Conservation (phyloP, 92 coral and sea anemone species). For the Desmophyllum pertusum region DNA sequence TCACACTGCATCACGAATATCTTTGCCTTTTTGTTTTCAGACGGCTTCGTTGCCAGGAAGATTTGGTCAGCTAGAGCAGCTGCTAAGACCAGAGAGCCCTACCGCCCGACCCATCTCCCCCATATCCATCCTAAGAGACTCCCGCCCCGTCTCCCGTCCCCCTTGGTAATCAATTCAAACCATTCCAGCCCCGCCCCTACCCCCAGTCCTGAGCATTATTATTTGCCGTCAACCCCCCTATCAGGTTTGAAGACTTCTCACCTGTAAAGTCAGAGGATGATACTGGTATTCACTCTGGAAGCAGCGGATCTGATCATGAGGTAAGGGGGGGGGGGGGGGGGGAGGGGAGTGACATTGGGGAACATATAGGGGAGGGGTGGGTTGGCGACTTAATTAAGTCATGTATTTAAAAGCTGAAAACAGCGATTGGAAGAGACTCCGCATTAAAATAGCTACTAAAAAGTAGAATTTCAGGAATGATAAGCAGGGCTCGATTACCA, state of each 20-base stretch:
- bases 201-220: conserved; percentile 73
- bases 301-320: conserved; percentile 79
- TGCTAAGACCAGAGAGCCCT: conserved; percentile 57
- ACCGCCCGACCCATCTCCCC: conserved; percentile 61
- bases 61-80: conserved; percentile 58
- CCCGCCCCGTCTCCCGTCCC: conserved; percentile 68
- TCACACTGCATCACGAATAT: too few relatives aligned
- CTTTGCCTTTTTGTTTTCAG: conserved; percentile 26
- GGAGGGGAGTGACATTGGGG: background rate
- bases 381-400: too few relatives aligned
- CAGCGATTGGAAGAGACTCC: too few relatives aligned
- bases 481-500: too few relatives aligned
- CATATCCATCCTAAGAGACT: conserved; percentile 80
- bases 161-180: conserved; percentile 42
- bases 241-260: conserved; percentile 43
- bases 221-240: conserved; percentile 46
- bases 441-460: too few relatives aligned
- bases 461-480: too few relatives aligned
- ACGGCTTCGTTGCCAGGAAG: conserved; percentile 82
- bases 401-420: too few relatives aligned
- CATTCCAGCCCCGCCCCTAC: conserved; percentile 54
- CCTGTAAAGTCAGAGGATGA: conserved; percentile 79
- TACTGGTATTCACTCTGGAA: conserved; percentile 71
- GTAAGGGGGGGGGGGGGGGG: conserved; percentile 26
- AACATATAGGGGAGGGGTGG: background rate